These are phyloP conservation scores for Lasius platythorax DNA, from an alignment of 2,888 invertebrate species.

Conservation along the genomic window DNA sequence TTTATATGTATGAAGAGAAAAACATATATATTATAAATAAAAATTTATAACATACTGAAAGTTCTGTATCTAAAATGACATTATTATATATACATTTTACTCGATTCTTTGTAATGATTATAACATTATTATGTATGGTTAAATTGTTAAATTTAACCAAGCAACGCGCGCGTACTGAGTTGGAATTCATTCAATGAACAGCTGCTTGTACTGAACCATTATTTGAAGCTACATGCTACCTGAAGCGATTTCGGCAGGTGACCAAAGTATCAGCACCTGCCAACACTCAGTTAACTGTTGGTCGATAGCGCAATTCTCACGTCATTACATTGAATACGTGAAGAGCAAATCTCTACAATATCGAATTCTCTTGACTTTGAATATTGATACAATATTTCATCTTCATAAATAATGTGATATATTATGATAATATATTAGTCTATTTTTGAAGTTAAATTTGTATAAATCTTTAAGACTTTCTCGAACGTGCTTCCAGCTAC, in stretches of 20 bases:
- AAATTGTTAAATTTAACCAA: constrained; percentile 34
- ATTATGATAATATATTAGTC: background rate
- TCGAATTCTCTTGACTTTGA: background rate
- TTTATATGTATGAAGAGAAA: background rate
- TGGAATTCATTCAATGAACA: constrained; percentile 55
- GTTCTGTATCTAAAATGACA: background rate
- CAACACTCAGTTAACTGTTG: constrained; percentile 51
- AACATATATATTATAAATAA: background rate
- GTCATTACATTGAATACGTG: constrained; percentile 33
- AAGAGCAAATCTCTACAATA: background rate
- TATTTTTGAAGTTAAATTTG: constrained; percentile 12
- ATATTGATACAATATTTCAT: background rate
- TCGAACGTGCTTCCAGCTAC: background rate
- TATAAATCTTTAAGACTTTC: constrained; percentile 16
- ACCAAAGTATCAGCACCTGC: constrained; percentile 68
- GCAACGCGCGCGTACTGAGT: constrained; percentile 8
- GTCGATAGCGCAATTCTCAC: constrained; percentile 62
- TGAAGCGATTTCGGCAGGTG: constrained; percentile 71
- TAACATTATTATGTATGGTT: constrained; percentile 28
- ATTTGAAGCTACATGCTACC: constrained; percentile 36
- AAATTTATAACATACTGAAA: background rate
- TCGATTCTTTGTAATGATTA: background rate
- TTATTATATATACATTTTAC: background rate
- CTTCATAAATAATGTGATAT: background rate
- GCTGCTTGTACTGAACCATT: constrained; percentile 56